These are phyloP conservation scores for Diuraphis noxia DNA, from an alignment of 1,140 invertebrate species.

Conservation along the genomic window DNA sequence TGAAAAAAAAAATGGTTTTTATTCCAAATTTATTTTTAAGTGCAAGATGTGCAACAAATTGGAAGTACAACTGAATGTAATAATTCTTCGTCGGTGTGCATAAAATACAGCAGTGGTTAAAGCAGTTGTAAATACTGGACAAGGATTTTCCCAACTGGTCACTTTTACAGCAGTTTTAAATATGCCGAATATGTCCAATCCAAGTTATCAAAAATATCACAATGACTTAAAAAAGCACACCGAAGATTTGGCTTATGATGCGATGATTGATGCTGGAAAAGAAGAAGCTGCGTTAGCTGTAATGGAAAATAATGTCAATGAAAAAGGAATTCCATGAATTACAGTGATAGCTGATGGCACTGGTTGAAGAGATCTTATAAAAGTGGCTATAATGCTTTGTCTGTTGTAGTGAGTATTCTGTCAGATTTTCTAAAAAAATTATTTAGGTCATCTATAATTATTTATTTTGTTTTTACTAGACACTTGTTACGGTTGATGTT, in stretches of 20 bases:
- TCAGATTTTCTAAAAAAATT: no score
- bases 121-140: not conserved
- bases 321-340: no score
- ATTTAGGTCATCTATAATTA: no score
- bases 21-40: not conserved
- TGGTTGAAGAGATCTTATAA: no score
- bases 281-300: no score
- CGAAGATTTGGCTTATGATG: not conserved
- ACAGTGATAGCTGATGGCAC: no score
- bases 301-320: no score
- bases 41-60: not conserved
- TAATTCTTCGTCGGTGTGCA: not conserved
- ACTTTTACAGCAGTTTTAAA: constrained; percentile 4
- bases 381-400: no score
- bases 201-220: not conserved
- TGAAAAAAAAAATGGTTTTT: not conserved
- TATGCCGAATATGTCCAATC: not conserved
- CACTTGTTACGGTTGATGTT: no score
- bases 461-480: no score
- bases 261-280: not conserved
- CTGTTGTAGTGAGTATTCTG: no score
- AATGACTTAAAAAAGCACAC: not conserved
- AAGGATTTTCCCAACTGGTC: not conserved
- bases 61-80: not conserved
- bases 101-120: not conserved